Evolutionary conservation across 2,113 vertebrate species (phyloP).

Genomic region (Felis chaus): DNA sequence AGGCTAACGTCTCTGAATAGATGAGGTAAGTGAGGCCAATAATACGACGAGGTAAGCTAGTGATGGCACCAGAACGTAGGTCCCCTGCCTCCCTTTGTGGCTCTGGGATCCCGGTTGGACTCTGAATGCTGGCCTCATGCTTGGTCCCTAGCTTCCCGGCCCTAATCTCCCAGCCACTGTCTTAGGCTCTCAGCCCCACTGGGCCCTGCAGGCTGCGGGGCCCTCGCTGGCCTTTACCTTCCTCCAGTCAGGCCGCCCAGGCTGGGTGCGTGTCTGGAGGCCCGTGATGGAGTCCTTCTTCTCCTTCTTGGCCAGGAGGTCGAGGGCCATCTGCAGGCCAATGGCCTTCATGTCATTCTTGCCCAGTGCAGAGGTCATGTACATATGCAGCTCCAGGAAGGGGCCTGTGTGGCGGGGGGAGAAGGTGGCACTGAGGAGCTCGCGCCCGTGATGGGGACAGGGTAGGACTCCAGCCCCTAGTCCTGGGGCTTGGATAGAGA

Average conservation of each 20-base stretch:
- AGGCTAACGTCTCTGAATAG: not conserved
- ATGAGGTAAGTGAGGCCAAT: not conserved
- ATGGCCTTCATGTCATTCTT: slow-evolving; percentile 94
- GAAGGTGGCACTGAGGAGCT: not conserved
- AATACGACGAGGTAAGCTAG: not conserved
- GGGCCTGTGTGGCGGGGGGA: slow-evolving; percentile 76
- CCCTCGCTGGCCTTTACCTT: slow-evolving; percentile 80
- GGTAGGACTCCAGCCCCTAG: not conserved
- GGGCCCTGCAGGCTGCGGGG: not conserved
- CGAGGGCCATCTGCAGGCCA: slow-evolving; percentile 94
- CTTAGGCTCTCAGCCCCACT: not conserved
- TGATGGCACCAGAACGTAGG: not conserved
- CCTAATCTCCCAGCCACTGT: not conserved
- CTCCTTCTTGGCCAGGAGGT: slow-evolving; percentile 92
- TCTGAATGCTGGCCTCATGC: not conserved
- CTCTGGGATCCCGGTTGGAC: not conserved
- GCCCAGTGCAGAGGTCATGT: slow-evolving; percentile 91
- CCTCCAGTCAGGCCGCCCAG: slow-evolving; percentile 90
- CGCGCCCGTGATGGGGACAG: fast-evolving
- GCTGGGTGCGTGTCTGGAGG: slow-evolving; percentile 90
- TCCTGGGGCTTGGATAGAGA: not conserved
- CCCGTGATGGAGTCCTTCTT: slow-evolving; percentile 91
- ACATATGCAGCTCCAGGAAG: slow-evolving; percentile 95
- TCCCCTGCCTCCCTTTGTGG: not conserved
- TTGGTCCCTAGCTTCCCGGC: too few relatives aligned